These are phyloP conservation scores for Apodemia hepburni DNA, from an alignment of 2,888 invertebrate species.

Conservation along the genomic window DNA sequence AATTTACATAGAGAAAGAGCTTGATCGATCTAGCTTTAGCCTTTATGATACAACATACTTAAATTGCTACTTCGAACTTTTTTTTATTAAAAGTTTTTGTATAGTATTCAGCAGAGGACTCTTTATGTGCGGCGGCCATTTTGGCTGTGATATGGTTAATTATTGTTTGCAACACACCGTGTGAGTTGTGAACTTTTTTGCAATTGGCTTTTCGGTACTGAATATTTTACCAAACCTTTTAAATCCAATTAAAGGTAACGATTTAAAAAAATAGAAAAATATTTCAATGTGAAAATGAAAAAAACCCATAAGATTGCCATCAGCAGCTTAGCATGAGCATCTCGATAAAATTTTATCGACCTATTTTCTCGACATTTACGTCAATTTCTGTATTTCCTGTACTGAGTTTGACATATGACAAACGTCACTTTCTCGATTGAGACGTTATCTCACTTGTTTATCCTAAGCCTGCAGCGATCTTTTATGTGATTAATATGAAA, in stretches of 20 bases:
- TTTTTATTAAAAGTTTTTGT: slow-evolving; percentile 1
- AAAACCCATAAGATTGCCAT: neutral
- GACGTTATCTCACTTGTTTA: no score
- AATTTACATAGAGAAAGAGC: neutral
- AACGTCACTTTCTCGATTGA: no score
- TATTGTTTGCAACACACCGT: neutral
- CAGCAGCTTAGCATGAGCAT: no score
- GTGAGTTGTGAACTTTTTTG: neutral
- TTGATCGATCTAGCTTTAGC: neutral
- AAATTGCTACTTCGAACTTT: neutral
- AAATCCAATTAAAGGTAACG: neutral
- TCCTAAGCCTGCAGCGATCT: no score
- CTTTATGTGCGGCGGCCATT: slow-evolving; percentile 48
- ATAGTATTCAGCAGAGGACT: slow-evolving; percentile 17
- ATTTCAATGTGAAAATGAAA: neutral
- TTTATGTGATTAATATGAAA: neutral
- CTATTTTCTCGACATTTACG: no score
- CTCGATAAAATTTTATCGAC: no score
- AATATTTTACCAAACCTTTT: neutral
- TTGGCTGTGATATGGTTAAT: slow-evolving; percentile 65
- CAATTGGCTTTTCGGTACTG: neutral
- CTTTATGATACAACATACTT: neutral
- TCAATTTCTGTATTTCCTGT: no score
- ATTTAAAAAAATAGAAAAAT: no score
- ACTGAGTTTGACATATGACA: no score